Evolutionary conservation across 2,797 vertebrate species (phyloP).

Genomic region (Nasua narica): DNA sequence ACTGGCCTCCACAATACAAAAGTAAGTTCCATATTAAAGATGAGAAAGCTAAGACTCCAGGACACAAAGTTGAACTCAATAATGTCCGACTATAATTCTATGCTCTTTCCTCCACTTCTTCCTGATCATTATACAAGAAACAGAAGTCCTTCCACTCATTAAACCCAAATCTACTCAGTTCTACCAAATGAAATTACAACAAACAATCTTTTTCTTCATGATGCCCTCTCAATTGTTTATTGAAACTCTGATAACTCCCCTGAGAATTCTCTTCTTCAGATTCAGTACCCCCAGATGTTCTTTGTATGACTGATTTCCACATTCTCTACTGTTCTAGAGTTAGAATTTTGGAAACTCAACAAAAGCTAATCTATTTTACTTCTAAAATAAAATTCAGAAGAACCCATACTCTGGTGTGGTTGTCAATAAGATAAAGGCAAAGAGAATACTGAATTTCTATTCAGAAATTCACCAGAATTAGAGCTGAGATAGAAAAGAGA

Average conservation of each 20-base stretch:
- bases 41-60: background rate
- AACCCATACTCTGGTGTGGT: background rate
- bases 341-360: background rate
- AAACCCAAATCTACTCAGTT: background rate
- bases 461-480: no score
- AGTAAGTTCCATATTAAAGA: background rate
- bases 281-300: background rate
- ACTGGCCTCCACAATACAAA: background rate
- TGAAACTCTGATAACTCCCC: background rate
- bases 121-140: background rate
- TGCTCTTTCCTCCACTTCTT: background rate
- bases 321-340: background rate
- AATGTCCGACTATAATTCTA: background rate
- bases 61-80: background rate
- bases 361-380: background rate
- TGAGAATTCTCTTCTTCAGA: background rate
- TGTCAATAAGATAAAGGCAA: conserved; percentile 4
- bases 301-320: background rate
- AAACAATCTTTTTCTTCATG: background rate
- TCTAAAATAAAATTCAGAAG: background rate
- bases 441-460: no score
- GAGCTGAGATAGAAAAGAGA: no score
- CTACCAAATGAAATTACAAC: background rate
- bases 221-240: background rate
- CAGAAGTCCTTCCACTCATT: background rate